phyloP scores from a whole-genome alignment of 2,888 invertebrate genomes.

The Carpatolechia fugitivella region DNA sequence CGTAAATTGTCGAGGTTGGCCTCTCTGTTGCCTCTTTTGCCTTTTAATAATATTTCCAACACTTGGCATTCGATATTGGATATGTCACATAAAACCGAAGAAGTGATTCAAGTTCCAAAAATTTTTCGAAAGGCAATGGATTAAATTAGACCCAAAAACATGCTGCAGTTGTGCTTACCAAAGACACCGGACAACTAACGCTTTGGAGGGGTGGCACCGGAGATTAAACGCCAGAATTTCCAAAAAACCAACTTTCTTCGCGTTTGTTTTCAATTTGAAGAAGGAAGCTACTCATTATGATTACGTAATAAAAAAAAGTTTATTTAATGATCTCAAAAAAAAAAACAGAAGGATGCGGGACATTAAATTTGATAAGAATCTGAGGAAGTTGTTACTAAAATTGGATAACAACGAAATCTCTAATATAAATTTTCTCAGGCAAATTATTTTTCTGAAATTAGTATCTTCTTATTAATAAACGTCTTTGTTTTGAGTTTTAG shows the following conservation, averaged over 20 bases:
- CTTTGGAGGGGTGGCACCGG: slow-evolving; percentile 11
- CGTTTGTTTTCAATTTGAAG: slow-evolving; percentile 14
- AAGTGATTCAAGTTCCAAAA: neutral
- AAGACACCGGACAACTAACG: slow-evolving; percentile 8
- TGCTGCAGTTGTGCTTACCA: neutral
- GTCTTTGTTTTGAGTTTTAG: too few species aligned
- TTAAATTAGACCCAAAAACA: neutral
- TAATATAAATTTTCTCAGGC: neutral
- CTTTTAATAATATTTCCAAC: neutral
- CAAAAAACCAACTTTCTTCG: slow-evolving; percentile 15
- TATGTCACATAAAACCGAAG: neutral
- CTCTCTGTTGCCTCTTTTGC: neutral
- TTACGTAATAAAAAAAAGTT: neutral
- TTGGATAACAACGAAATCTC: neutral
- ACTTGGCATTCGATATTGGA: neutral
- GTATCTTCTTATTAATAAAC: too few species aligned
- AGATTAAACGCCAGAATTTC: slow-evolving; percentile 13
- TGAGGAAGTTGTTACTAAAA: neutral
- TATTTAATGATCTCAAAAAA: neutral
- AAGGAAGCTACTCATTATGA: slow-evolving; percentile 16
- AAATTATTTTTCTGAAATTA: neutral
- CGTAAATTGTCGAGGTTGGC: neutral
- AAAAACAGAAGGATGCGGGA: slow-evolving; percentile 1
- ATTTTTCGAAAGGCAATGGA: neutral
- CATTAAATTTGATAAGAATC: neutral